Evolutionary conservation across 1,140 invertebrate genomes (phyloP), one percentile per base, ranked within the genome.

Genomic region (Drosophila sturtevanti): DNA sequence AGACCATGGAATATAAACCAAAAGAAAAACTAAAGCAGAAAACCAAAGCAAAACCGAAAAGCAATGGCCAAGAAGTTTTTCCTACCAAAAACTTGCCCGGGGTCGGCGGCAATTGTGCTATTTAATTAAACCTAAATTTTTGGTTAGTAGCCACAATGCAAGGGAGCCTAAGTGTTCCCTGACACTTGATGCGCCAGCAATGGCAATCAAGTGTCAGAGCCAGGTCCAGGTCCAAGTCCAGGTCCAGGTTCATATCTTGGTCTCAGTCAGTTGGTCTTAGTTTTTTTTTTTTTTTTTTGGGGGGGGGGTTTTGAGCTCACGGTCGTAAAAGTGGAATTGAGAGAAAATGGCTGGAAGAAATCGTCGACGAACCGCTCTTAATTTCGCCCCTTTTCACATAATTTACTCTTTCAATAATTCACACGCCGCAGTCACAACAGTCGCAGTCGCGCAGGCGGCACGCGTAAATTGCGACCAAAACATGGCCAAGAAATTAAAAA

Each of bases 361-460:
- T 55, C 48, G 11, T 38, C 24, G 27, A 38, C 62, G 55, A 18
- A 37, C 38, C 18, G 22, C 71, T 56, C 54, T 56, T 51, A 70
- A 77, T 37, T 60, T 70, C 41, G 67, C 54, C 78, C 71, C 65
- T 82, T 82, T 79, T 72, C 60, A 76, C 81, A 76, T 86, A 79
- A 86, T 86, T 86, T 86, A 82, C 82, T 87, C 69, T 78, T 87
- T 87, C 79, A 86, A 82, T 86, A 86, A 86, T 87, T 86, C 82
- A 86, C 82, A 87, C 79, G 55, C 67, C 69, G 56, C 18, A 52
- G 61, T 41, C 62, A 71, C 18, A 54, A 35, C 31, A 31, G 16
- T 34, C 0, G 48, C 31, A 31, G 16, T 34, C 0, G 48, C 41
- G 21, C 18, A 35, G 65, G 65, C 63, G 69, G 65, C 64, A 67